Percentiles rank a stretch among this genome's conserved stretches.
phyloP scores from a whole-genome alignment of 1,140 invertebrate genomes.

The Plectrocnemia conspersa region DNA sequence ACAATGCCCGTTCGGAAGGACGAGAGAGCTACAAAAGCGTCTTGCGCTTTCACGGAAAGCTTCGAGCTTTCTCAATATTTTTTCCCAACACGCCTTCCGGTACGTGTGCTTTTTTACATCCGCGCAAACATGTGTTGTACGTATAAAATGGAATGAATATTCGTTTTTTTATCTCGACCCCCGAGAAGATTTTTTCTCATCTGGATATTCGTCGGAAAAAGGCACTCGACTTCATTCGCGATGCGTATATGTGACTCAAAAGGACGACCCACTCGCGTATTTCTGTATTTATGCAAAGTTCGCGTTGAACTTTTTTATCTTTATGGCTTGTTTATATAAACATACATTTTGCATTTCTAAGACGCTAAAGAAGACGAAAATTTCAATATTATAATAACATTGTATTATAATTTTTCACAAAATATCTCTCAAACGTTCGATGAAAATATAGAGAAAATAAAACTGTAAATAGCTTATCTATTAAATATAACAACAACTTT shows the following conservation, averaged over 20 bases:
- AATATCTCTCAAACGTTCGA: too few species aligned
- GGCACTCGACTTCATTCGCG: not conserved
- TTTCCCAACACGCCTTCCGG: too few species aligned
- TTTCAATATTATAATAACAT: too few species aligned
- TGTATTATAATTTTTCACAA: too few species aligned
- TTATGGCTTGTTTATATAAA: too few species aligned
- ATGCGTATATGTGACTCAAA: slow-evolving; percentile 1
- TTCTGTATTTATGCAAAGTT: not conserved
- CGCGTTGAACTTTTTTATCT: too few species aligned
- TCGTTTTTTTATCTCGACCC: slow-evolving; percentile 1
- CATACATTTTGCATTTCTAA: too few species aligned
- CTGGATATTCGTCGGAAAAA: not conserved
- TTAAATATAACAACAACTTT: too few species aligned
- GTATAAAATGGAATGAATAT: not conserved
- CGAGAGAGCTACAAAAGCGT: slow-evolving; percentile 4
- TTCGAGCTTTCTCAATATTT: too few species aligned
- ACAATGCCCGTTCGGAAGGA: not conserved
- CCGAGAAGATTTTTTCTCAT: slow-evolving; percentile 7
- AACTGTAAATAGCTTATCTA: too few species aligned
- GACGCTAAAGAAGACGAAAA: too few species aligned
- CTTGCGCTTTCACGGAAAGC: not conserved
- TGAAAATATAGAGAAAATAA: too few species aligned
- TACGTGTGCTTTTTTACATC: not conserved
- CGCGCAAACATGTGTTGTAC: not conserved
- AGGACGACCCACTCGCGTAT: slow-evolving; percentile 1